A percentile compares a stretch with the other conserved stretches of the same genome.
phyloP scores from a whole-genome alignment of 1,140 invertebrate species.

The Pissodes strobi region DNA sequence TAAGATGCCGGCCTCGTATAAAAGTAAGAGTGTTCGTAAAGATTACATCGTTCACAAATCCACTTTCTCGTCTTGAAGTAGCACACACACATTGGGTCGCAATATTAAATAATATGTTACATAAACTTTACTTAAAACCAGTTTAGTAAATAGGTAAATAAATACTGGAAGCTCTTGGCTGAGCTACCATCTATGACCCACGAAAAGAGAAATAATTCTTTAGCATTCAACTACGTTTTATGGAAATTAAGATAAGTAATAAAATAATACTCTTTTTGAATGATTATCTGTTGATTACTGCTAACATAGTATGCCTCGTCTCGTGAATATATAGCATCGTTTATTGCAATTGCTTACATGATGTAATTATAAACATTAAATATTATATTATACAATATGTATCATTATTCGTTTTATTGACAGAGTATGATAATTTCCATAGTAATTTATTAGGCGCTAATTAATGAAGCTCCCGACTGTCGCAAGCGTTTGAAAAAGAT shows the following conservation, averaged over 20 bases:
- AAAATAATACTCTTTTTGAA: conserved; percentile 1
- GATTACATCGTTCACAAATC: conserved; percentile 18
- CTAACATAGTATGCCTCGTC: too few relatives aligned
- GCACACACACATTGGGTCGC: conserved; percentile 25
- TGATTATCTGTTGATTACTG: background rate
- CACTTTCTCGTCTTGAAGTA: conserved; percentile 36
- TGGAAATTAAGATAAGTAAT: background rate
- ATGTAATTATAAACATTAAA: too few relatives aligned
- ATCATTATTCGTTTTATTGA: too few relatives aligned
- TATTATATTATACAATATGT: too few relatives aligned
- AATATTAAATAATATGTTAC: conserved; percentile 35
- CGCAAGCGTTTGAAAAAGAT: too few relatives aligned
- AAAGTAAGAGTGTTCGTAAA: conserved; percentile 39
- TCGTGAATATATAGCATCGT: too few relatives aligned
- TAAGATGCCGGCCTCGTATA: background rate
- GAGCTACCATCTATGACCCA: background rate
- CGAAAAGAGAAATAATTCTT: background rate
- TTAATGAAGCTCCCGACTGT: too few relatives aligned
- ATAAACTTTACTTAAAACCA: conserved; percentile 17
- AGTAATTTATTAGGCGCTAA: too few relatives aligned
- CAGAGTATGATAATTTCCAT: too few relatives aligned
- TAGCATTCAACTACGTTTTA: background rate
- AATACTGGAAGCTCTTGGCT: background rate
- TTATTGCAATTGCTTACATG: too few relatives aligned
- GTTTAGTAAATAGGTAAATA: too few relatives aligned